Evolutionary conservation across 1,140 invertebrate genomes (phyloP), one percentile per base, ranked within the genome.

Genomic region (Scaptomyza montana): DNA sequence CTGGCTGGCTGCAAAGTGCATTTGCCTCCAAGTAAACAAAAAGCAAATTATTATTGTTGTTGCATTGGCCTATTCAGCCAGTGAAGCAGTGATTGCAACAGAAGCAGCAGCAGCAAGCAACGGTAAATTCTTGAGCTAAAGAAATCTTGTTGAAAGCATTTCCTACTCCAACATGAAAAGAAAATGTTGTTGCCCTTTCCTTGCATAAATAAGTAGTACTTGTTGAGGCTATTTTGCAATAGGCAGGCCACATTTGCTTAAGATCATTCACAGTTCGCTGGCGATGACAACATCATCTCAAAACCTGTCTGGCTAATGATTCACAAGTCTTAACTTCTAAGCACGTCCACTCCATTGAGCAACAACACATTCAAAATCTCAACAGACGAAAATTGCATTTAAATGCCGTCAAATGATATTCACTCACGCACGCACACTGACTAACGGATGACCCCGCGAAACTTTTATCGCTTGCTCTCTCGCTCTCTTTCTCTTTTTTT

Each of bases 101-200:
- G 54, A 16, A 46, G 16, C 73, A 59, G 21, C 28, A 47, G 8
- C 60, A 69, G 54, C 60, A 74, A 74, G 55, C 69, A 73, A 69
- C 74, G 73, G 69, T 71, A 86, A 86, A 86, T 89, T 86, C 82
- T 81, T 75, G 43, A 82, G 80, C 76, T 65, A 69, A 84, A 82
- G 80, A 82, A 84, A 82, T 84, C 82, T 89, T 74, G 84, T 87
- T 89, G 82, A 87, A 87, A 87, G 84, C 82, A 89, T 84, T 84
- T 84, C 80, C 80, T 84, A 71, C 54, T 61, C 74, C 21, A 55
- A 69, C 71, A 63, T 78, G 50, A 78, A 80, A 78, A 72, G 72
- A 75, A 80, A 71, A n/a, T 43, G 39, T 78, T 61, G 51, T 67
- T 74, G 57, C 50, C 64, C 64, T 74, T 54, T 66, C 39, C 56